Evolutionary conservation across 2,797 vertebrate genomes (phyloP).

Genomic region (Emys orbicularis): DNA sequence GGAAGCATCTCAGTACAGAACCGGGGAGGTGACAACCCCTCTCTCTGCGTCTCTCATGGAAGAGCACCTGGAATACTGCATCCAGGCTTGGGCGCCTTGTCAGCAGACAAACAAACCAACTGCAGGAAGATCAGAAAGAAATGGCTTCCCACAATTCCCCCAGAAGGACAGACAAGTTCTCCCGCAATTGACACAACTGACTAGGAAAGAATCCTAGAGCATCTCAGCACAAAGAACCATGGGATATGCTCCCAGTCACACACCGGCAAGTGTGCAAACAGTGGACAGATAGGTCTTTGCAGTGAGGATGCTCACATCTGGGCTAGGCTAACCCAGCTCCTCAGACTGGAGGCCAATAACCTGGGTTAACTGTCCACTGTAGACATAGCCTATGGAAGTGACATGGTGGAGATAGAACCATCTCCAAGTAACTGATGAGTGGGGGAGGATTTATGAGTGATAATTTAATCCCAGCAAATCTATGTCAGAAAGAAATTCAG

Average conservation of each 20-base stretch:
- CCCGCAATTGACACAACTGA: background rate
- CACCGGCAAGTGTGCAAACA: background rate
- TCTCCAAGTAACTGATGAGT: background rate
- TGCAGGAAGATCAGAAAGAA: background rate
- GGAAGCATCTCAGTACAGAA: background rate
- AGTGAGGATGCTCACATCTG: background rate
- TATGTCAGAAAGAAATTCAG: background rate
- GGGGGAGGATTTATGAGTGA: background rate
- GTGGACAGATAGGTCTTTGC: background rate
- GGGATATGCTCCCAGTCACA: background rate
- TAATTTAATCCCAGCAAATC: background rate
- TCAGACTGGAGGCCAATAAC: background rate
- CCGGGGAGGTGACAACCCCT: background rate
- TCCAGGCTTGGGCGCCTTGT: fast-evolving
- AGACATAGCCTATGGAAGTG: background rate
- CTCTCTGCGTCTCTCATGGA: background rate
- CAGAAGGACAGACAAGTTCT: background rate
- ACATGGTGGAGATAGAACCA: background rate
- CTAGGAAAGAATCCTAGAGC: background rate
- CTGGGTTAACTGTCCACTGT: background rate
- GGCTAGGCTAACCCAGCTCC: background rate
- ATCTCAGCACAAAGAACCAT: background rate
- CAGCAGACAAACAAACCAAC: background rate
- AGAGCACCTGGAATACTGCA: background rate
- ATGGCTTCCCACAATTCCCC: background rate